Evolutionary conservation across 1,140 invertebrate species (phyloP).

Genomic region (Sitodiplosis mosellana): DNA sequence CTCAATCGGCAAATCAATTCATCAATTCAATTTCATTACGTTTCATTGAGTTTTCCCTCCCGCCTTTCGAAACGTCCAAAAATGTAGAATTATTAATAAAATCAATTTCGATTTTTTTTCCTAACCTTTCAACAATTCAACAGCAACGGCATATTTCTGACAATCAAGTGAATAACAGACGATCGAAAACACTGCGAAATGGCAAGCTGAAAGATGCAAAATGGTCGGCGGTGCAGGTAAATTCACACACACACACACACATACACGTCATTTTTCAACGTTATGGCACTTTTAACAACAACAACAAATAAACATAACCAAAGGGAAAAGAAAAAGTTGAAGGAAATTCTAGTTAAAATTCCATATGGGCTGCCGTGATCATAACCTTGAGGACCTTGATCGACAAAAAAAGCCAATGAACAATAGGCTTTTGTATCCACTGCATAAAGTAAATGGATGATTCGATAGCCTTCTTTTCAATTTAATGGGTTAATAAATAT

Average conservation of each 20-base stretch:
- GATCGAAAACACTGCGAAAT: slow-evolving; percentile 68
- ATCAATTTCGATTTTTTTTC: no score
- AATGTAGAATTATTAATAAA: no score
- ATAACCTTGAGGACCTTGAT: background rate
- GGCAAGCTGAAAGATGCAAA: slow-evolving; percentile 76
- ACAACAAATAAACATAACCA: no score
- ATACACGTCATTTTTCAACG: background rate
- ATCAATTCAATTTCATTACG: no score
- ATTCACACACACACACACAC: background rate
- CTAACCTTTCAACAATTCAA: no score
- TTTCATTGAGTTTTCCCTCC: no score
- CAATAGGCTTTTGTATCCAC: background rate
- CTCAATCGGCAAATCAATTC: no score
- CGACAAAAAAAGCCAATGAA: background rate
- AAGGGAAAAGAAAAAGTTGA: background rate
- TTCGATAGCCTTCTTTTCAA: no score
- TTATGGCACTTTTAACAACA: no score
- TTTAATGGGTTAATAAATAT: no score
- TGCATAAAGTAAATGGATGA: no score
- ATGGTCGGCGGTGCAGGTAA: slow-evolving; percentile 47
- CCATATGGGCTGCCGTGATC: background rate
- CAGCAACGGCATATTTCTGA: slow-evolving; percentile 94
- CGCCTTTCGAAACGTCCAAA: no score
- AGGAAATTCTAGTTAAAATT: background rate
- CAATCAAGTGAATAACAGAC: slow-evolving; percentile 87